Conservation (phyloP, 1,140 invertebrate genomes). For the Sesamia nonagrioides region DNA sequence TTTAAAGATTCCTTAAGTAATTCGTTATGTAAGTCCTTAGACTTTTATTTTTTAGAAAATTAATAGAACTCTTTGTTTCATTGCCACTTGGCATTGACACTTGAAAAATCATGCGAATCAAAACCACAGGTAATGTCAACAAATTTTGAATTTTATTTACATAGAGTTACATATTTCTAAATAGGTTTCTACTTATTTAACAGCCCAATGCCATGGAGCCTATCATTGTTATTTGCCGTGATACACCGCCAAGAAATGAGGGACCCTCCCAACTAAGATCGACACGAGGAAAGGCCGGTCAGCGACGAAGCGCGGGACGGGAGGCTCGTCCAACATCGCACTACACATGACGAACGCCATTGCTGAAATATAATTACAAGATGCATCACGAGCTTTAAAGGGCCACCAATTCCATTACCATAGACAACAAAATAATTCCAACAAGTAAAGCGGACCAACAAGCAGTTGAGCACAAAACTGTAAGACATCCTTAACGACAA, state of each 20-base stretch:
- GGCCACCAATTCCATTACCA: not conserved
- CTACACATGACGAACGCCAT: conserved; percentile 48
- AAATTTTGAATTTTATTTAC: not conserved
- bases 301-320: conserved; percentile 50
- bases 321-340: conserved; percentile 40
- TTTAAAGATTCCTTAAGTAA: too few relatives aligned
- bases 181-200: not conserved
- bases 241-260: conserved; percentile 49
- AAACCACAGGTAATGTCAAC: not conserved
- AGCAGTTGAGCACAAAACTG: not conserved
- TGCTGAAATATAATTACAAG: conserved; percentile 44
- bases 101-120: too few relatives aligned
- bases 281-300: conserved; percentile 54
- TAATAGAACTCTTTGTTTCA: too few relatives aligned
- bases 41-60: too few relatives aligned
- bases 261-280: conserved; percentile 31
- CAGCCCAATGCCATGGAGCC: not conserved
- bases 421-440: not conserved
- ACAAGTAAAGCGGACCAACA: not conserved
- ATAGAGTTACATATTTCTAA: not conserved
- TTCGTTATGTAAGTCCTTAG: too few relatives aligned
- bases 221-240: conserved; percentile 24
- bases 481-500: not conserved
- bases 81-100: too few relatives aligned
- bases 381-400: not conserved